Evolutionary conservation across 2,113 vertebrate genomes (phyloP), one percentile per base, ranked within the genome.

Genomic region (Chionomys nivalis): DNA sequence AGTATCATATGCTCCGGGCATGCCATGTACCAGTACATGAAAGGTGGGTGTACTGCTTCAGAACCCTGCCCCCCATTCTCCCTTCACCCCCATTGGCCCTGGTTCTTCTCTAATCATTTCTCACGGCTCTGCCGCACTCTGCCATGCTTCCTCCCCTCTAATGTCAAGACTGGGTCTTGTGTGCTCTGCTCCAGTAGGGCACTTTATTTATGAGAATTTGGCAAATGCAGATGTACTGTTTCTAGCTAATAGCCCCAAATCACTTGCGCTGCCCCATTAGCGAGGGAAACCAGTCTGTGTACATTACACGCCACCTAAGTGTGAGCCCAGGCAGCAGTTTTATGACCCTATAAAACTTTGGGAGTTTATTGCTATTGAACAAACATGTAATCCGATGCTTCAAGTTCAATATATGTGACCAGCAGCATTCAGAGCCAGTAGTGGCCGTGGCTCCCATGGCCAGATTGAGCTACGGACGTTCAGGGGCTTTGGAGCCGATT

Each of bases 301-400:
- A 96, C 98, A 98, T 98, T 96, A 98, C 73, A 89, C 44, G 78
- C 96, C 28, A 76, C 97, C 93, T 98, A 98, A 98, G 98, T 97
- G 97, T 98, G 98, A 98, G 97, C 98, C 95, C 4, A 98, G 97
- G 86, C 79, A 98, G 98, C 5, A 83, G 73, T 97, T 98, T 99
- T 98, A 99, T 93, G 97, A 97, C 97, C 98, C 97, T 95, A 98
- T 99, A 98, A 99, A 98, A 97, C 98, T 96, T 97, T 94, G 96
- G 93, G 95, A 98, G 97, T 98, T 98, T 98, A 98, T 98, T 98
- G 98, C 98, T 98, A 98, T 98, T 98, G 98, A 98, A 94, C 98
- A 98, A 98, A 98, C 98, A 97, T 73, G 97, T 98, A 98, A 98
- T 98, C 94, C 1, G 44, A 97, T 97, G 98, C 98, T 98, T 96